phyloP scores from a whole-genome alignment of 1,140 invertebrate species.

The Microvelia longipes region DNA sequence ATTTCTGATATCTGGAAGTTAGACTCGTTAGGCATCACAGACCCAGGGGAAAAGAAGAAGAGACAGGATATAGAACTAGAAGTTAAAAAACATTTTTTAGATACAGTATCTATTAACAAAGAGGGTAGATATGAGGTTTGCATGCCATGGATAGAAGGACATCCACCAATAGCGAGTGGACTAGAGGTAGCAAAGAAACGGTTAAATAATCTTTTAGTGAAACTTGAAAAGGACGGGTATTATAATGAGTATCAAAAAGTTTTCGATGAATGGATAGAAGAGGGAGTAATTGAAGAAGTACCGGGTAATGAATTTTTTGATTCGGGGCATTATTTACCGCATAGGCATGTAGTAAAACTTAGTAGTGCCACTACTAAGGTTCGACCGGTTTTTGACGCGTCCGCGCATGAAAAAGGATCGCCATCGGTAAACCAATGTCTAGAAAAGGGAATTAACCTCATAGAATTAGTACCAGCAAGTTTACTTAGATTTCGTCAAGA shows the following conservation, averaged over 20 bases:
- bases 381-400: constrained; percentile 26
- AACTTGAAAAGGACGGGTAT: constrained; percentile 17
- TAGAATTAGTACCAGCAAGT: constrained; percentile 28
- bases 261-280: constrained; percentile 23
- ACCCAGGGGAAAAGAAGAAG: constrained; percentile 15
- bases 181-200: not conserved
- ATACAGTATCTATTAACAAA: no score
- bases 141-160: no score
- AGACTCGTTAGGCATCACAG: no score
- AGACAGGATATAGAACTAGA: constrained; percentile 17
- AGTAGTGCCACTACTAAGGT: constrained; percentile 20
- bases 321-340: constrained; percentile 22
- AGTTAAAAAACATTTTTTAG: not conserved
- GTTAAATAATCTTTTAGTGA: constrained; percentile 15
- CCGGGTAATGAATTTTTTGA: constrained; percentile 17
- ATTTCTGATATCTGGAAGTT: no score
- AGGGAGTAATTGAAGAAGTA: constrained; percentile 25
- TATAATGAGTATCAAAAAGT: constrained; percentile 25
- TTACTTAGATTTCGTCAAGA: constrained; percentile 28
- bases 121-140: no score
- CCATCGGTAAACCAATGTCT: constrained; percentile 28
- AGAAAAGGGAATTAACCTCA: constrained; percentile 27
- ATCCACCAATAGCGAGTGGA: no score
- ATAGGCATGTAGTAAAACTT: constrained; percentile 24
- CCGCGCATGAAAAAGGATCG: constrained; percentile 15